A percentile compares a stretch with the other conserved stretches of the same genome.
Evolutionary conservation across 2,797 vertebrate genomes (phyloP).

Genomic region (Loris lydekkerianus): DNA sequence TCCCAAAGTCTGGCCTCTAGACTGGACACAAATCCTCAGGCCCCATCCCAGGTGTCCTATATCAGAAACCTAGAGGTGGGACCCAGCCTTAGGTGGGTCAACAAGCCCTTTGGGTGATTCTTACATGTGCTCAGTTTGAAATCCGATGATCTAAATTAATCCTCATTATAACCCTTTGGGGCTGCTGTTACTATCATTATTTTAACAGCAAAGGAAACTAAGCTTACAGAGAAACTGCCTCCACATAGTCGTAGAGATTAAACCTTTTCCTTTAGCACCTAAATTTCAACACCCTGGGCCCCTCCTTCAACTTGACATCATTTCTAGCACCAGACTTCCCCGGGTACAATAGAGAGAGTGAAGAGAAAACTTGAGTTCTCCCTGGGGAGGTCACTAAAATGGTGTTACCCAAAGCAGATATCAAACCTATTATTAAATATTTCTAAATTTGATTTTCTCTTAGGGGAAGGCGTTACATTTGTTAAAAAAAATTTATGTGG

Average conservation of each 20-base stretch:
- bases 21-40: fast-evolving
- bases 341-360: background rate
- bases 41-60: background rate
- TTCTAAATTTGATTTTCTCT: constrained; percentile 5
- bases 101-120: background rate
- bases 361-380: background rate
- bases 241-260: background rate
- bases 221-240: background rate
- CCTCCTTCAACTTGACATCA: background rate
- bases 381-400: background rate
- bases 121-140: background rate
- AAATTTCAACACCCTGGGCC: background rate
- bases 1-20: background rate
- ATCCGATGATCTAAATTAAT: background rate
- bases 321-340: background rate
- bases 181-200: background rate
- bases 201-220: background rate
- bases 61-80: background rate
- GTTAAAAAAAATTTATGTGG: background rate
- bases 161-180: background rate
- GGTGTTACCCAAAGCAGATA: background rate
- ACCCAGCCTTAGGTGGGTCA: too few relatives aligned
- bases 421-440: background rate
- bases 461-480: background rate
- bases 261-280: background rate